Evolutionary conservation across 92 coral and sea anemone genomes (phyloP).

Genomic region (Palythoa grandiflora): DNA sequence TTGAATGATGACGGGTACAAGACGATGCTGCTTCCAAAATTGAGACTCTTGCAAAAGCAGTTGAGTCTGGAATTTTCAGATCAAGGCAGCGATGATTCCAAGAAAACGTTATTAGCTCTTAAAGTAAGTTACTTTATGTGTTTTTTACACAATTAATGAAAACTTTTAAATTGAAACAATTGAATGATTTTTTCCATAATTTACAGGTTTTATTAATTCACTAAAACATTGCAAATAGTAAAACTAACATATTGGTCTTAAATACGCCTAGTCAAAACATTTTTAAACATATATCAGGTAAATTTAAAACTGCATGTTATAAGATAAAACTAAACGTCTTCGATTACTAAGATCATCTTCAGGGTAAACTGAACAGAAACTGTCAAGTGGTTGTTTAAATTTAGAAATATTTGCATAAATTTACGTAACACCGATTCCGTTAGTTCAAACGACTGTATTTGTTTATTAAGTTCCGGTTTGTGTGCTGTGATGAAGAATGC

Average conservation of each 20-base stretch:
- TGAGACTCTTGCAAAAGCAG: conserved; percentile 69
- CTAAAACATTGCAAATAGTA: too few species aligned
- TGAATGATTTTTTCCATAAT: neutral
- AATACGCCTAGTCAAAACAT: too few species aligned
- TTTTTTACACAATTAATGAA: neutral
- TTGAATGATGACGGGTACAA: conserved; percentile 58
- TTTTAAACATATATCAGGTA: too few species aligned
- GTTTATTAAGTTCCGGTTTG: neutral
- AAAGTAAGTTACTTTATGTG: conserved; percentile 7
- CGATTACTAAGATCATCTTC: neutral
- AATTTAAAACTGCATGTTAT: too few species aligned
- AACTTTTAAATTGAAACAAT: neutral
- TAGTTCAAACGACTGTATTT: neutral
- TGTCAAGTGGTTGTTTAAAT: neutral
- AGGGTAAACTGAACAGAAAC: neutral
- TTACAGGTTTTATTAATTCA: too few species aligned
- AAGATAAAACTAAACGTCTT: neutral
- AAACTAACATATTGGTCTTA: too few species aligned
- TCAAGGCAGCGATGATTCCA: conserved; percentile 59
- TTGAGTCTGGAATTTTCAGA: conserved; percentile 57
- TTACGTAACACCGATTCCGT: neutral
- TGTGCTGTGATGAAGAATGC: neutral
- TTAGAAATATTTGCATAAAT: neutral
- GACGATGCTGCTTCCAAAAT: conserved; percentile 71
- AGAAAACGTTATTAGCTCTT: conserved; percentile 51